Evolutionary conservation across 2,113 vertebrate species (phyloP).

Genomic region (Oenanthe oenanthe): DNA sequence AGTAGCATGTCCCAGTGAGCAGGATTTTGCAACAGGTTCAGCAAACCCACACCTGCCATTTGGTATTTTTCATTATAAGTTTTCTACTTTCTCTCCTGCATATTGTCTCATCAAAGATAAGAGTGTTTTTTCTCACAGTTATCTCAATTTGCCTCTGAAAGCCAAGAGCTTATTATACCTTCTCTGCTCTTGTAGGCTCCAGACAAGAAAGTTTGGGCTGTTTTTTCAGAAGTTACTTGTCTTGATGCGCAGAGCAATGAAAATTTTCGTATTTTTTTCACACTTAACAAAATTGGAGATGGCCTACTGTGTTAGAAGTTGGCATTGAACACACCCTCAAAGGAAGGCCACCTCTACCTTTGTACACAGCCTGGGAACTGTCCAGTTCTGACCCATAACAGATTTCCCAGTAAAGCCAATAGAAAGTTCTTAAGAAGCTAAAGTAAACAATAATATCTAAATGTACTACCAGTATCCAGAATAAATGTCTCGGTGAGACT

Average conservation of each 20-base stretch:
- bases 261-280: not conserved
- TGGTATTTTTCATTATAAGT: not conserved
- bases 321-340: not conserved
- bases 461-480: not conserved
- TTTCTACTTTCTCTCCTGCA: not conserved
- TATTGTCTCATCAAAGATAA: not conserved
- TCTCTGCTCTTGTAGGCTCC: not conserved
- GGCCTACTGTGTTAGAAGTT: not conserved
- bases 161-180: not conserved
- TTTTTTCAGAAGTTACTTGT: not conserved
- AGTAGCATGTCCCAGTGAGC: not conserved
- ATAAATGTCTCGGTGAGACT: not conserved
- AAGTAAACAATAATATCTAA: not conserved
- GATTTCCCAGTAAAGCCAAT: not conserved
- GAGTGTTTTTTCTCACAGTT: not conserved
- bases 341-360: not conserved
- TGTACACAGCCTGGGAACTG: not conserved
- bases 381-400: no score
- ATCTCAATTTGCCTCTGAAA: not conserved
- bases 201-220: not conserved
- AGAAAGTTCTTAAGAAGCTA: not conserved
- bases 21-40: not conserved
- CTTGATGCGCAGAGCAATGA: not conserved
- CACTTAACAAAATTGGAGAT: not conserved
- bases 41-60: not conserved